Base-by-base conservation (phyloP, 2,797 vertebrate genomes). In the Caiman crocodilus region DNA sequence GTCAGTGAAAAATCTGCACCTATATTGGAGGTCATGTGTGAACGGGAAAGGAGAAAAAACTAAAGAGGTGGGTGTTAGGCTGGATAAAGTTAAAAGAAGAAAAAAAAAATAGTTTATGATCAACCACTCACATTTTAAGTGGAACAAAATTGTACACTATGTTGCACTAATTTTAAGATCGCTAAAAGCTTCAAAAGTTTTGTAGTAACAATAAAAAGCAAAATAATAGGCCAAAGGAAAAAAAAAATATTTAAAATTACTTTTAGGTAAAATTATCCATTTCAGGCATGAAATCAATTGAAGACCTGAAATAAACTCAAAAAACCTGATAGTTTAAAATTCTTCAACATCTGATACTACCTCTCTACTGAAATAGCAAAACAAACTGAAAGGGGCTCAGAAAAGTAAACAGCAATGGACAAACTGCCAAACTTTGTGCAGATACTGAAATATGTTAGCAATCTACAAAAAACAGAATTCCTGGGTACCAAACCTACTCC, bases 1-100 rank as follows among this genome's bases (percentile, higher is more conserved):
- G 3, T 26, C 73, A 81, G 42, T 0, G 0, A 75, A 55, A 28
- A 35, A 35, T 35, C 56, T 84, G 60, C 28, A 28, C 18, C n/a
- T 76, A 18, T n/a, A 74, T 12, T 17, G 18, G 18, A 84, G 23
- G 63, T 6, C 57, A 82, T 1, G 0, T 1, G 71, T 28, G 13
- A 85, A 82, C 16, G 75, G 75, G 55, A 64, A 77, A 65, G 28
- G 61, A 9, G 10, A 69, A 73, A 73, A 71, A 78, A 71, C 30
- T 10, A 23, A 67, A 78, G n/a, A 28, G 64, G 28, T 3, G 17
- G 64, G 64, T 30, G 64, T 14, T 65, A 26, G 64, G 28, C 16
- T 65, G n/a, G 64, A 64, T 64, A 65, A 65, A 28, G n/a, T 65
- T 65, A n/a, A 65, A 30, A 30, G 28, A 15, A 30, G 30, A 65